These are phyloP conservation scores for Limnephilus marmoratus DNA, from an alignment of 2,888 invertebrate genomes.

Conservation along the genomic window DNA sequence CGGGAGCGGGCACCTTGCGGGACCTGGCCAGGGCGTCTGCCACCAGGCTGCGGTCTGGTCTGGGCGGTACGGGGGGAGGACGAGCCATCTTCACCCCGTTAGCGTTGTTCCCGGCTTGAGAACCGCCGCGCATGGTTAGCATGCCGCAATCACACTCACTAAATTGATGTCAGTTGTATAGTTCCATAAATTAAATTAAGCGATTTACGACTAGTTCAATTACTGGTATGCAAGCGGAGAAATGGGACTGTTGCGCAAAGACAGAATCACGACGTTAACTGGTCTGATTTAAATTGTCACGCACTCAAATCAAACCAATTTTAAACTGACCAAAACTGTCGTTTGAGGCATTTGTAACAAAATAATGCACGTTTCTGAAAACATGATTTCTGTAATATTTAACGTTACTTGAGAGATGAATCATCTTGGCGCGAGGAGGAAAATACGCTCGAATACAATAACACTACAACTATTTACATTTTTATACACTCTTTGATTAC, in stretches of 20 bases:
- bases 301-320: conserved; percentile 10
- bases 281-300: conserved; percentile 32
- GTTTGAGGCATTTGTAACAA: background rate
- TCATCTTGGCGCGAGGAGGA: conserved; percentile 20
- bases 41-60: conserved; percentile 85
- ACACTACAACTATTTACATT: conserved; percentile 20
- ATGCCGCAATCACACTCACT: conserved; percentile 53
- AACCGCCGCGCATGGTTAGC: conserved; percentile 64
- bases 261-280: conserved; percentile 26
- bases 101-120: conserved; percentile 62
- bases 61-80: conserved; percentile 89
- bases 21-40: conserved; percentile 85
- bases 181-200: conserved; percentile 63
- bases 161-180: conserved; percentile 60
- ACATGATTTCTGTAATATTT: background rate
- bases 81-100: conserved; percentile 73
- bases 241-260: conserved; percentile 11
- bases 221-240: conserved; percentile 42
- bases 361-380: background rate
- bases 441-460: conserved; percentile 5
- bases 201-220: conserved; percentile 49
- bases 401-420: conserved; percentile 16
- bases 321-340: background rate
- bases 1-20: conserved; percentile 73
- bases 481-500: conserved; percentile 14